Evolutionary conservation across 1,140 invertebrate genomes (phyloP), one percentile per base, ranked within the genome.

Genomic region (Eriosoma lanigerum): DNA sequence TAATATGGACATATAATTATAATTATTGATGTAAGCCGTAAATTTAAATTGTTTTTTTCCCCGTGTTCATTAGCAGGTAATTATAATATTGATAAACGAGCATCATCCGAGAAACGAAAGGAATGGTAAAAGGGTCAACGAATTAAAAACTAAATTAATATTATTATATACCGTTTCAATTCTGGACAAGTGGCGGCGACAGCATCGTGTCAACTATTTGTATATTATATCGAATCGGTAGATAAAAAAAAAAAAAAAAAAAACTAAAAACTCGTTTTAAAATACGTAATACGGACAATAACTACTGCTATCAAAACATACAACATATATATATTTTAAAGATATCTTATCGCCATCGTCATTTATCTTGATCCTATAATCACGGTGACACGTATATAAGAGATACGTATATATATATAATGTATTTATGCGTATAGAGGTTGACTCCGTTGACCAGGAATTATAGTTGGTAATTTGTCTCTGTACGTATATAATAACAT

Each of bases 401-500:
- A 26, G 26, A 66, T 64, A 19, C 38, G 29, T 38, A n/a, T n/a
- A n/a, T n/a, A n/a, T n/a, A n/a, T n/a, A n/a, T n/a, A n/a, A n/a
- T n/a, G n/a, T n/a, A n/a, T n/a, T n/a, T n/a, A n/a, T n/a, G n/a
- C n/a, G n/a, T n/a, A 66, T 32, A 46, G 26, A 56, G n/a, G 52
- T 10, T 19, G 24, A 15, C n/a, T 58, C 50, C 15, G 72, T n/a
- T n/a, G n/a, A 75, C 29, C 72, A 58, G n/a, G 8, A 75, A 15
- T 75, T 75, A 75, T 29, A 26, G 52, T 75, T 29, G 72, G 52
- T 75, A 75, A 75, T 75, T 75, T 75, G 52, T 75, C 72, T 58
- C 52, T 44, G 72, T 75, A 58, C 19, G 29, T 19, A 68, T 32
- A 13, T 19, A 62, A 29, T 19, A 3, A 60, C 58, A 60, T 54